Percentiles rank a stretch among this genome's conserved stretches.
Evolutionary conservation across 2,888 invertebrate species (phyloP).

Genomic region (Pterostichus madidus): DNA sequence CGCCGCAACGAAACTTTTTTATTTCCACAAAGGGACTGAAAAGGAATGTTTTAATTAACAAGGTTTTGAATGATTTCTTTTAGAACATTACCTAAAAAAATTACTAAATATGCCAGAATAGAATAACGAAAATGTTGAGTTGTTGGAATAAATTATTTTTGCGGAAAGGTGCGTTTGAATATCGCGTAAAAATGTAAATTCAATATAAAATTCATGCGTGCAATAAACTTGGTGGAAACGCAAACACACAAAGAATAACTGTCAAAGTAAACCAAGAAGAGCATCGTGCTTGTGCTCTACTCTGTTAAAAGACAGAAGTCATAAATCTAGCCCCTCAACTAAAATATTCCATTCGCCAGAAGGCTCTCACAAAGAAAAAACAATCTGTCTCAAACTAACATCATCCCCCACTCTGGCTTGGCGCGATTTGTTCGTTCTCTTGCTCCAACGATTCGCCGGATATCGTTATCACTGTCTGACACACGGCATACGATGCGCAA

Average conservation of each 20-base stretch:
- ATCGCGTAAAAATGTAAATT: constrained; percentile 5
- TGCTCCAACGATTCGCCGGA: neutral
- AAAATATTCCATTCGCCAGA: constrained; percentile 67
- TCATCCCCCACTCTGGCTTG: constrained; percentile 36
- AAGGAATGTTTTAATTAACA: constrained; percentile 48
- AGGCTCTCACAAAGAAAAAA: constrained; percentile 66
- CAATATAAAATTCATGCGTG: constrained; percentile 1
- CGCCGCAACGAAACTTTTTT: constrained; percentile 45
- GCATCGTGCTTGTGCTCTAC: constrained; percentile 41
- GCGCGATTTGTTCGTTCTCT: constrained; percentile 14
- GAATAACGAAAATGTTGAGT: too few relatives aligned
- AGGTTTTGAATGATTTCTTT: constrained; percentile 29
- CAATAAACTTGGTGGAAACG: constrained; percentile 32
- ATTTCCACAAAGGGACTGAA: constrained; percentile 37
- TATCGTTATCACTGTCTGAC: constrained; percentile 31
- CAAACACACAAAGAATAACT: constrained; percentile 59
- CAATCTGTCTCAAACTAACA: constrained; percentile 67
- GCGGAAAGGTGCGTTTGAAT: neutral
- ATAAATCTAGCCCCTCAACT: constrained; percentile 65
- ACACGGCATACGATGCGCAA: constrained; percentile 53
- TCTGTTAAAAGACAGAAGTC: constrained; percentile 65
- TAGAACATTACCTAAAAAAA: neutral
- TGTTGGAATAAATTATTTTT: neutral
- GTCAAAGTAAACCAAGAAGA: constrained; percentile 43
- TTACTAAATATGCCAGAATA: neutral